These are phyloP conservation scores for Discoglossus pictus DNA, from an alignment of 2,797 vertebrate genomes.

Conservation along the genomic window DNA sequence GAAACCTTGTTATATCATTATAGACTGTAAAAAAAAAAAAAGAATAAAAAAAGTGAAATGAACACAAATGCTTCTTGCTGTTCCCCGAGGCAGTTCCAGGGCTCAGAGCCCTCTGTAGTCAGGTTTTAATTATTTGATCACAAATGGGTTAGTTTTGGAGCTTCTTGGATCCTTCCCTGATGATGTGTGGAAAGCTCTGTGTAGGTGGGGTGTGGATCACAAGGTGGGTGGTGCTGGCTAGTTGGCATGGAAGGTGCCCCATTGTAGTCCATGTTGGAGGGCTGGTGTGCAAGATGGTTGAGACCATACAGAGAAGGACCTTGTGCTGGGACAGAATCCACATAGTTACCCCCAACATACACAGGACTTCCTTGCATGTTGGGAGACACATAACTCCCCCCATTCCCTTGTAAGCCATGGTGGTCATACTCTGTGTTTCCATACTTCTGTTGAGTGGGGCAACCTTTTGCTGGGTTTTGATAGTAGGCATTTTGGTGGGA, in stretches of 20 bases:
- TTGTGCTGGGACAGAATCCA: constrained; percentile 86
- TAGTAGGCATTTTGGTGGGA: constrained; percentile 95
- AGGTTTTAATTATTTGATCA: constrained; percentile 75
- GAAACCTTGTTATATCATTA: constrained; percentile 14
- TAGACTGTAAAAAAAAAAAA: background rate
- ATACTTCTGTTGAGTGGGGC: constrained; percentile 90
- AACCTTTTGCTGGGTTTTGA: constrained; percentile 89
- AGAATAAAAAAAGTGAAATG: constrained; percentile 31
- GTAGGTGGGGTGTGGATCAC: constrained; percentile 87
- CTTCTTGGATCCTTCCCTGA: constrained; percentile 99
- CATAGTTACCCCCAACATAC: constrained; percentile 89
- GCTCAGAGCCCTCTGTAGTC: constrained; percentile 61
- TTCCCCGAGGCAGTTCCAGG: constrained; percentile 42
- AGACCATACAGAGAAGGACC: constrained; percentile 93
- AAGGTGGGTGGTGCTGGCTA: constrained; percentile 89
- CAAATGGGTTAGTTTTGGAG: constrained; percentile 98
- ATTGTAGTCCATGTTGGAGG: constrained; percentile 90
- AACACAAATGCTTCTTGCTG: constrained; percentile 56
- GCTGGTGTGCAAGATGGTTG: constrained; percentile 88
- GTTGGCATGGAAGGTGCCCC: constrained; percentile 79
- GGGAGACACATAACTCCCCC: constrained; percentile 80
- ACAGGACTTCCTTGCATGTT: constrained; percentile 88
- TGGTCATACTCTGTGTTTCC: constrained; percentile 86
- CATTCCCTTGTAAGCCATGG: constrained; percentile 83
- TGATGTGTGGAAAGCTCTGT: constrained; percentile 94